Percentiles rank a stretch among this genome's conserved stretches.
Conservation (phyloP, 1,140 invertebrate species). For the Heliconius eleuchia region DNA sequence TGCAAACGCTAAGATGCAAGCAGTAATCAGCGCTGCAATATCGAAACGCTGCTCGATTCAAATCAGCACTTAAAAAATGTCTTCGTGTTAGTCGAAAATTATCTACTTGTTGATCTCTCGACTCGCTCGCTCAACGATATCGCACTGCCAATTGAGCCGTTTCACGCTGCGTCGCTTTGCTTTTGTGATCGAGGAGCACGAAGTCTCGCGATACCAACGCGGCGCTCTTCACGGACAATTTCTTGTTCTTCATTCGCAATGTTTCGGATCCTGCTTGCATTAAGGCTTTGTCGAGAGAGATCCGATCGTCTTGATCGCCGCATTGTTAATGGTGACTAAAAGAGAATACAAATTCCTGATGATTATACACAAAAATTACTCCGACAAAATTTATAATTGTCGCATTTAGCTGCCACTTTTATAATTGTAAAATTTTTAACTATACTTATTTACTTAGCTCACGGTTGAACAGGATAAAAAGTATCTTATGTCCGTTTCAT, state of each 20-base stretch:
- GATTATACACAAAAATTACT: no score
- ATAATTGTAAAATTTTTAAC: no score
- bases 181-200: constrained; percentile 52
- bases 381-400: no score
- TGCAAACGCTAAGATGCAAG: constrained; percentile 48
- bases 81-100: no score
- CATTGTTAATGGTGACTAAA: constrained; percentile 38
- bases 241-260: constrained; percentile 1
- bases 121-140: constrained; percentile 19
- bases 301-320: constrained; percentile 43
- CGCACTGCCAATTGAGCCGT: constrained; percentile 44
- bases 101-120: constrained; percentile 44
- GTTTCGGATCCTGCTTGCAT: constrained; percentile 22
- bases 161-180: constrained; percentile 50
- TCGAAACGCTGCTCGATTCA: constrained; percentile 43
- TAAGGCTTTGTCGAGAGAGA: constrained; percentile 44
- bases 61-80: no score
- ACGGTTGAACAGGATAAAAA: no score
- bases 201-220: constrained; percentile 53
- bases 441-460: no score
- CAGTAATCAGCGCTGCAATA: constrained; percentile 64
- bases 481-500: no score
- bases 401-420: no score
- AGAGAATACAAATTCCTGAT: no score
- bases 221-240: constrained; percentile 46